Conservation (phyloP, 2,888 invertebrate species). For the Tetanocera ferruginea region DNA sequence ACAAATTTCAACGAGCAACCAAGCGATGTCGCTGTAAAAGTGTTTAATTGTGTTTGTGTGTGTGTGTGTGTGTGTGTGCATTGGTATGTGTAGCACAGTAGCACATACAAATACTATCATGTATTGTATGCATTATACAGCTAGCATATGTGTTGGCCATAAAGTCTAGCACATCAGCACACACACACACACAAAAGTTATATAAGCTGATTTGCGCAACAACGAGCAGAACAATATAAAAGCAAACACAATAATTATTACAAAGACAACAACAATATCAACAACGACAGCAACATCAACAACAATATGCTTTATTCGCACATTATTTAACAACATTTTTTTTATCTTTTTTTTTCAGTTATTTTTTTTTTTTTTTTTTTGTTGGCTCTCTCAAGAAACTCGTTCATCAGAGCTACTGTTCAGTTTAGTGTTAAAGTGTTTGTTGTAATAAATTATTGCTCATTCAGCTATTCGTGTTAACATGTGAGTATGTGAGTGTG, state of each 20-base stretch:
- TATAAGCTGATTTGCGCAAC: slow-evolving; percentile 2
- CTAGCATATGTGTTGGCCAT: neutral
- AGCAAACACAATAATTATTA: neutral
- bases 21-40: too few species aligned
- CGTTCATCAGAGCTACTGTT: neutral
- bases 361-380: neutral
- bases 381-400: neutral
- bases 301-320: neutral
- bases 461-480: neutral
- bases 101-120: neutral
- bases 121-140: neutral
- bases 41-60: neutral
- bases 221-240: neutral
- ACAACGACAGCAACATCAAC: neutral
- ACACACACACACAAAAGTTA: neutral
- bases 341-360: neutral
- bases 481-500: neutral
- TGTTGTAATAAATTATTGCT: neutral
- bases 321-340: neutral
- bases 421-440: neutral
- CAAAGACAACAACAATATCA: neutral
- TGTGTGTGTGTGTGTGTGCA: neutral
- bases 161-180: neutral
- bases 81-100: too few species aligned
- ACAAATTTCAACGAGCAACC: too few species aligned